A percentile compares a stretch with the other conserved stretches of the same genome.
Conservation (phyloP, 1,140 invertebrate genomes). For the Littorina saxatilis region DNA sequence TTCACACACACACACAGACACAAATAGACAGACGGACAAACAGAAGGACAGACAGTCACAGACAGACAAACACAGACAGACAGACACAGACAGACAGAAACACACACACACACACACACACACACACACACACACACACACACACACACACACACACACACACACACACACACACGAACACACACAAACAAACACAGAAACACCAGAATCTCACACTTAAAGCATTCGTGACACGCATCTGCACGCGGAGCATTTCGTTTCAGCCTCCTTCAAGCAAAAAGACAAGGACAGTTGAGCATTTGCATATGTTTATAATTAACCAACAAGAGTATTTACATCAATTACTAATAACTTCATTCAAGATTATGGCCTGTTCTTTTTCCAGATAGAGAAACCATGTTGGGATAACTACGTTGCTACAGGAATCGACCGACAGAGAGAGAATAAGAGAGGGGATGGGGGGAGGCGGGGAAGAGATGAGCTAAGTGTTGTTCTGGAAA, state of each 20-base stretch:
- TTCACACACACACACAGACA: too few species aligned
- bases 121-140: slow-evolving; percentile 13
- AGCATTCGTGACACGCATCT: neutral
- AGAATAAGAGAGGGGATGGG: neutral
- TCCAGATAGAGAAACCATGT: too few species aligned
- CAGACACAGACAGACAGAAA: too few species aligned
- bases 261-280: neutral
- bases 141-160: slow-evolving; percentile 14
- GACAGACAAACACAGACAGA: too few species aligned
- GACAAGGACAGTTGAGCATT: slow-evolving; percentile 12
- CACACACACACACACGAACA: slow-evolving; percentile 17
- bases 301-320: slow-evolving; percentile 30
- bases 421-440: neutral
- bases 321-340: slow-evolving; percentile 31
- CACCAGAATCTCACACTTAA: neutral
- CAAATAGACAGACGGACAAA: too few species aligned
- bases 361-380: neutral
- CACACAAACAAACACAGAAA: neutral
- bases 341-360: too few species aligned
- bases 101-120: too few species aligned
- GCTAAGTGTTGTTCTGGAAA: too few species aligned
- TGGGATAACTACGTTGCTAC: too few species aligned
- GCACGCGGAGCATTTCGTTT: neutral
- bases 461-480: neutral
- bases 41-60: too few species aligned